Base-by-base conservation (phyloP, 2,113 vertebrate species). In the Galbula dea region DNA sequence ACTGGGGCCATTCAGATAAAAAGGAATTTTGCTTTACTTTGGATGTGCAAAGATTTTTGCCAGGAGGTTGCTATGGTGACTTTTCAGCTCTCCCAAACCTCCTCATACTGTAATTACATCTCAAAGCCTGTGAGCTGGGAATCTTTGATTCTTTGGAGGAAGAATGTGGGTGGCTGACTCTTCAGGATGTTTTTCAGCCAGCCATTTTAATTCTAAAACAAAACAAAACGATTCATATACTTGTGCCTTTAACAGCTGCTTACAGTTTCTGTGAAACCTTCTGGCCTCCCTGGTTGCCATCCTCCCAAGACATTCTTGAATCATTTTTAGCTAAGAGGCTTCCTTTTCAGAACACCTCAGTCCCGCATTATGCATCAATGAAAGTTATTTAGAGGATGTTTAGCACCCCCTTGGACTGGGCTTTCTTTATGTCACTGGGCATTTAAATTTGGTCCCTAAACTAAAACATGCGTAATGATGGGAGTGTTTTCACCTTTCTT, bases 31-130 rank as follows among this genome's bases (percentile, higher is more conserved):
- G 45, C 79, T 86, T 88, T 23, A 85, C 67, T 95, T 94, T 76
- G 90, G 94, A 95, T 94, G 91, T 52, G 66, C 0, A 0, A 95
- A 95, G 93, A 95, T 92, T 95, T 96, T 95, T 95, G 81, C 63
- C 80, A 63, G 61, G 88, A 89, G 88, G 97, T 97, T 98, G 95
- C 96, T 96, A 97, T 97, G 96, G 97, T 88, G 94, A 97, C 88
- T 93, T 97, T 85, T 95, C 95, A 97, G 92, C 84, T 98, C 93
- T 96, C 96, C 94, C 94, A 97, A 95, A 95, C 78, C 91, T 96
- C 87, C 95, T 73, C n/a, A 3, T 86, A 72, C 57, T 65, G 89
- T 92, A 96, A 94, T 97, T 97, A 90, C 91, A 72, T 94, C 90
- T 96, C 89, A 96, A 93, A 96, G 94, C 69, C 94, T 67, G 71